Conservation (phyloP, 2,888 invertebrate species). For the Lagria hirta region DNA sequence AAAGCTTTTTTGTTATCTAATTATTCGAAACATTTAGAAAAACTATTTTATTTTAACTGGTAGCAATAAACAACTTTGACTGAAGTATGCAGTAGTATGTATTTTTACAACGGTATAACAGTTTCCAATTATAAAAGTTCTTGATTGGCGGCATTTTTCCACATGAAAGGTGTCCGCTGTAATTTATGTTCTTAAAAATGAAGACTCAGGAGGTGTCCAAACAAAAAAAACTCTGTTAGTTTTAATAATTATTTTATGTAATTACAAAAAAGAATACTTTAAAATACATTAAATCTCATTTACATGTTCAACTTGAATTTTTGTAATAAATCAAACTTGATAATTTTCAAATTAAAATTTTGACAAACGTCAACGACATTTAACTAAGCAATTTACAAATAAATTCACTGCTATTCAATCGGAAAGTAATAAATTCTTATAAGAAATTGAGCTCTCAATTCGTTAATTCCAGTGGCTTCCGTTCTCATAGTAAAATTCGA, state of each 20-base stretch:
- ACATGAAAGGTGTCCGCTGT: conserved; percentile 10
- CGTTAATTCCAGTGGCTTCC: conserved; percentile 25
- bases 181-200: conserved; percentile 11
- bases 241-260: conserved; percentile 15
- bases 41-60: no score
- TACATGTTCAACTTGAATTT: conserved; percentile 8
- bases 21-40: no score
- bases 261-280: conserved; percentile 10
- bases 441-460: conserved; percentile 23
- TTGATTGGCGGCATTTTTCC: conserved; percentile 15
- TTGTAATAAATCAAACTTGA: conserved; percentile 5
- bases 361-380: no score
- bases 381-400: no score
- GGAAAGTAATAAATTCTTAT: conserved; percentile 13
- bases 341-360: no score
- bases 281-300: no score
- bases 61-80: no score
- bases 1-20: no score
- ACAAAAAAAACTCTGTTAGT: conserved; percentile 12
- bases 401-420: no score
- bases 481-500: conserved; percentile 24
- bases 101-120: conserved; percentile 6
- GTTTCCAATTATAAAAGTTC: conserved; percentile 10
- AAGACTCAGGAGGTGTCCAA: conserved; percentile 10
- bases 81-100: no score